Conservation (phyloP, 2,797 vertebrate species). For the Buceros bicornis region DNA sequence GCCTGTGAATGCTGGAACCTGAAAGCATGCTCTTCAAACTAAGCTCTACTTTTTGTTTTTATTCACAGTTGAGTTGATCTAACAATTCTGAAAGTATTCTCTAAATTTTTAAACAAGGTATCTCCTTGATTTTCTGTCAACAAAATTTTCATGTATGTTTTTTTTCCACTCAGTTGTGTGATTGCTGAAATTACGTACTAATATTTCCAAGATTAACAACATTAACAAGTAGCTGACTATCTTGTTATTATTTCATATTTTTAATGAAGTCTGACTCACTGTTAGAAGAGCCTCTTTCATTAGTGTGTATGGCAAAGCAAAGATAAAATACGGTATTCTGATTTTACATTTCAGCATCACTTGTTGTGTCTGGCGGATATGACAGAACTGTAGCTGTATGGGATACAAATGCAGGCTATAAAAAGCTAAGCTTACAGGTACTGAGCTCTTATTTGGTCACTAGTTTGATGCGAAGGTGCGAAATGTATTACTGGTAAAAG, state of each 20-base stretch:
- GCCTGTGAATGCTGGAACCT: neutral
- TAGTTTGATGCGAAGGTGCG: neutral
- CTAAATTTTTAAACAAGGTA: neutral
- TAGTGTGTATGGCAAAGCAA: neutral
- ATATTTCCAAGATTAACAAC: neutral
- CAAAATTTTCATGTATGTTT: neutral
- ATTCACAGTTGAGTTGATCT: neutral
- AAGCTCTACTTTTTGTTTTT: neutral
- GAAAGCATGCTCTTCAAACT: neutral
- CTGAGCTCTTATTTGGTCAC: neutral
- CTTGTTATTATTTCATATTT: neutral
- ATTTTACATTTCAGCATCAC: slow-evolving; percentile 71
- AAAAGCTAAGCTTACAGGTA: slow-evolving; percentile 79
- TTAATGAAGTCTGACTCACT: neutral
- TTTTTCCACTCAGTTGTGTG: neutral
- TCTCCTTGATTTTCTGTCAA: neutral
- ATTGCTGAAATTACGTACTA: neutral
- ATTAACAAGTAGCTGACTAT: neutral
- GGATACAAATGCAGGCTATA: slow-evolving; percentile 67
- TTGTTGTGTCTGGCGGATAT: slow-evolving; percentile 74
- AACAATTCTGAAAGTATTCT: neutral
- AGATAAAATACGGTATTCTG: neutral
- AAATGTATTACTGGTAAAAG: neutral
- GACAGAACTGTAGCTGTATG: slow-evolving; percentile 74
- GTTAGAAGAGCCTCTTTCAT: neutral